Percentiles rank a stretch among this genome's conserved stretches.
These are phyloP conservation scores for Apogon hyalosoma DNA, from an alignment of 2,797 vertebrate species.

Conservation along the genomic window DNA sequence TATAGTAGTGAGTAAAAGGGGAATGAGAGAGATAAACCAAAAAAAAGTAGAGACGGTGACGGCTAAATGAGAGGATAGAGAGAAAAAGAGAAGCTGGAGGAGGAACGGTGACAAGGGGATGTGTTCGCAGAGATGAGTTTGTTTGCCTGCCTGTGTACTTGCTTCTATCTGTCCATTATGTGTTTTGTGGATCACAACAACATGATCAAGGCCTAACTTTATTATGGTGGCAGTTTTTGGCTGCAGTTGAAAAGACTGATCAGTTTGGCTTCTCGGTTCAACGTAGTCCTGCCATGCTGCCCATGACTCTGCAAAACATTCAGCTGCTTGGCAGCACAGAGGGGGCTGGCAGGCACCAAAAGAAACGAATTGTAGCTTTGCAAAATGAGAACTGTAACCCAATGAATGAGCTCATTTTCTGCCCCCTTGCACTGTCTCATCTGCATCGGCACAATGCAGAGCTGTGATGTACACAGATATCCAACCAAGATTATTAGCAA, in stretches of 20 bases:
- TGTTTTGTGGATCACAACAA: slow-evolving; percentile 70
- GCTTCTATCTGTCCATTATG: slow-evolving; percentile 55
- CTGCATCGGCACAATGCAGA: slow-evolving; percentile 54
- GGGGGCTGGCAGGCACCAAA: slow-evolving; percentile 55
- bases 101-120: slow-evolving; percentile 23
- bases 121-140: slow-evolving; percentile 36
- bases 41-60: slow-evolving; percentile 19
- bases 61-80: slow-evolving; percentile 20
- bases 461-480: slow-evolving; percentile 54
- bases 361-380: slow-evolving; percentile 67
- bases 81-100: slow-evolving; percentile 1
- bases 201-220: slow-evolving; percentile 76
- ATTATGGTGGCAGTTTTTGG: slow-evolving; percentile 77
- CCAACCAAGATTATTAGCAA: slow-evolving; percentile 46
- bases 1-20: slow-evolving; percentile 22
- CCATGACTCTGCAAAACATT: slow-evolving; percentile 78
- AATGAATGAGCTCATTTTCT: slow-evolving; percentile 78
- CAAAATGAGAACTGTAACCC: slow-evolving; percentile 63
- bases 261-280: slow-evolving; percentile 64
- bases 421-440: slow-evolving; percentile 60
- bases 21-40: slow-evolving; percentile 15
- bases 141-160: slow-evolving; percentile 46
- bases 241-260: slow-evolving; percentile 74
- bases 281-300: slow-evolving; percentile 64
- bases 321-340: slow-evolving; percentile 77